A percentile compares a stretch with the other conserved stretches of the same genome.
Evolutionary conservation across 1,140 invertebrate genomes (phyloP).

Genomic region (Aricia agestis): DNA sequence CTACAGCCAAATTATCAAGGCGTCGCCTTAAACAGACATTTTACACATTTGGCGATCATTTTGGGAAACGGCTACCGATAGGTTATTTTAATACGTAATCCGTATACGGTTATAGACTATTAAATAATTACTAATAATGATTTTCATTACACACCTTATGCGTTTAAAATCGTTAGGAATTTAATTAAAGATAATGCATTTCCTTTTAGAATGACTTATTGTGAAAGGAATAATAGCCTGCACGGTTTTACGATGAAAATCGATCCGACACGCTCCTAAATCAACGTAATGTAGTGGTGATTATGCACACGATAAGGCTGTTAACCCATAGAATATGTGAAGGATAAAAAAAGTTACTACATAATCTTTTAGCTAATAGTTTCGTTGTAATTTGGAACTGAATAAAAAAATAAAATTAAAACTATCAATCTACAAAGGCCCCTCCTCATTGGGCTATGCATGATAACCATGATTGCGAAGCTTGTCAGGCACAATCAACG

Average conservation of each 20-base stretch:
- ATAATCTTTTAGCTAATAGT: background rate
- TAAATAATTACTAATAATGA: background rate
- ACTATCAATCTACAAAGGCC: no score
- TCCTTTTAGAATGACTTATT: slow-evolving; percentile 5
- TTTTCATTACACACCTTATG: background rate
- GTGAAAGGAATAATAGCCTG: slow-evolving; percentile 7
- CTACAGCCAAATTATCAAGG: no score
- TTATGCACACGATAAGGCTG: background rate
- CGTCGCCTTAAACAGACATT: no score
- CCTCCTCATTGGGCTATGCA: no score
- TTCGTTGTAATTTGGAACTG: no score
- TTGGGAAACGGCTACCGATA: background rate
- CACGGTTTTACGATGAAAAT: slow-evolving; percentile 3
- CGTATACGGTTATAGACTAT: background rate
- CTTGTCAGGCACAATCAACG: no score
- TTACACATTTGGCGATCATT: background rate
- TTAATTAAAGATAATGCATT: slow-evolving; percentile 5
- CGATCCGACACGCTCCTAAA: slow-evolving; percentile 6
- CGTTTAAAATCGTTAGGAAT: background rate
- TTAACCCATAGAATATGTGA: background rate
- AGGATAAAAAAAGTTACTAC: background rate
- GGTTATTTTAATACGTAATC: background rate
- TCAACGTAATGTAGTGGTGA: background rate
- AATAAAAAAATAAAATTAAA: no score
- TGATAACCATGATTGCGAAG: no score